Base-by-base conservation (phyloP, 92 coral and sea anemone species). In the Ricordea florida region DNA sequence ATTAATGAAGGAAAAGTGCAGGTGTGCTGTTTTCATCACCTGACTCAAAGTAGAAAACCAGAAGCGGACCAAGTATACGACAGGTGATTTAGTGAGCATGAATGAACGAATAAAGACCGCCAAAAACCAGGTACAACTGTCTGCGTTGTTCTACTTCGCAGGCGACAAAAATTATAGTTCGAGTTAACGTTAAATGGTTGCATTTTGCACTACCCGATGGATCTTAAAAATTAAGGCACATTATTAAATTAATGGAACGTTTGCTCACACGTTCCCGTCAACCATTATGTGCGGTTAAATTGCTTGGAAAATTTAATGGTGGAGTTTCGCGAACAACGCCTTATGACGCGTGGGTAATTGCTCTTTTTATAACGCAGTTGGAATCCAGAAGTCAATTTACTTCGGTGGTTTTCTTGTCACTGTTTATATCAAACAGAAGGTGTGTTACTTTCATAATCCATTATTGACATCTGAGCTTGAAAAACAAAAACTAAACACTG, bases 321-420 rank as follows among this genome's bases (percentile, higher is more conserved):
- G 62, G 36, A 2, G 23, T 63, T 63, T 32, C 73, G 32, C 40
- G 34, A 50, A 22, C n/a, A 17, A 38, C 32, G 64, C 18, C 43
- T 53, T 63, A 27, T 70, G 77, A 55, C 77, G 65, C 47, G 21
- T 20, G 53, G 14, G 53, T 78, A 78, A 55, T 78, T 78, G 84
- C 84, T 67, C 84, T 78, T 78, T 78, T 78, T 22, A 31, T 45
- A 14, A 22, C 70, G 1, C 80, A 6, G 80, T 61, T 4, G 70
- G 80, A 46, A 60, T 29, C 30, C 80, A 32, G 33, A 73, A 61
- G 49, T 73, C 80, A 73, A 73, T 73, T 44, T 73, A 46, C 49
- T 73, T 38, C 26, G 2, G 18, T 8, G 22, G 52, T 17, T 32
- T 44, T 73, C 70, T 56, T 18, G 40, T 15, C 41, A 21, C 42